Conservation (phyloP, 2,797 vertebrate species). For the Muscicapa comitata region DNA sequence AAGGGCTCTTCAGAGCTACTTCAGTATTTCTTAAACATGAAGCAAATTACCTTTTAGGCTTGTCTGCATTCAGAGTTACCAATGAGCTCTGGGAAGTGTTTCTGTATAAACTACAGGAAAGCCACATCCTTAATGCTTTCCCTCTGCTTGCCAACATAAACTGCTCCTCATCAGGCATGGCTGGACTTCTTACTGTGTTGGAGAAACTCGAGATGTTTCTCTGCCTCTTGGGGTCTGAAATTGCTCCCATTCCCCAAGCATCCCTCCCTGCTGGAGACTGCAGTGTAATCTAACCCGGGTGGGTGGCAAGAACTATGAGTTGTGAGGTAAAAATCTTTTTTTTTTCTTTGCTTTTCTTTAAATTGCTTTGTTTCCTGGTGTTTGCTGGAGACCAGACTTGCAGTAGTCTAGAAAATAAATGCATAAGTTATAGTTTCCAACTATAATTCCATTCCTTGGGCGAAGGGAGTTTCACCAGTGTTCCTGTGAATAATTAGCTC, state of each 20-base stretch:
- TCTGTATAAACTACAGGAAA: constrained; percentile 16
- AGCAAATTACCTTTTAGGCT: background rate
- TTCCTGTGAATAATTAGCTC: background rate
- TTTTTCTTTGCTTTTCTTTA: background rate
- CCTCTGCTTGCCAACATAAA: background rate
- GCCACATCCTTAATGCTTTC: constrained; percentile 36
- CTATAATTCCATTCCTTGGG: background rate
- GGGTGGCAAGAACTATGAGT: background rate
- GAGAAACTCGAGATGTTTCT: constrained; percentile 21
- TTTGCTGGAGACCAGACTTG: background rate
- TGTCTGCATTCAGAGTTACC: background rate
- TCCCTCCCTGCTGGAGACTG: background rate
- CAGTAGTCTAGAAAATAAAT: background rate
- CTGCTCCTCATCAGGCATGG: background rate
- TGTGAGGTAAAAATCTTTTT: background rate
- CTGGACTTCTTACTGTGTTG: background rate
- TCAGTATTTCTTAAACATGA: background rate
- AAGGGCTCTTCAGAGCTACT: background rate
- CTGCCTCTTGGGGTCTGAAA: background rate
- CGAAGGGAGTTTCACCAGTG: background rate
- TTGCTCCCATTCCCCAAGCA: background rate
- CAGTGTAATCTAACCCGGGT: background rate
- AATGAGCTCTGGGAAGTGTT: constrained; percentile 19
- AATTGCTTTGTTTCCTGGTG: background rate
- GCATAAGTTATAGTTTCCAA: background rate